These are phyloP conservation scores for Coenonympha arcania DNA, from an alignment of 2,888 invertebrate species.

Conservation along the genomic window DNA sequence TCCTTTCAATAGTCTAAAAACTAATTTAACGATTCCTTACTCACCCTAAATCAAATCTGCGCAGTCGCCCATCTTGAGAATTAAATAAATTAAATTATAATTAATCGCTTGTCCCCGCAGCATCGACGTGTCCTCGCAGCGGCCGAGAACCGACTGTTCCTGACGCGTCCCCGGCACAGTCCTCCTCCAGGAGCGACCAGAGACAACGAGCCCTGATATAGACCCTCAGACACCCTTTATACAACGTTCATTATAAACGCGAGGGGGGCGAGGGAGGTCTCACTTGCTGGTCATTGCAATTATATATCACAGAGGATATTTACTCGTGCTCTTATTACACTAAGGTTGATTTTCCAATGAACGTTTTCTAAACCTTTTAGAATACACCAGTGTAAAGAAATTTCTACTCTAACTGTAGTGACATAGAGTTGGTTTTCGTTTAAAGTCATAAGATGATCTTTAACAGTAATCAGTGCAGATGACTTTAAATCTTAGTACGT, in stretches of 20 bases:
- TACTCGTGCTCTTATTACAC: neutral
- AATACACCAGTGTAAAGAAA: neutral
- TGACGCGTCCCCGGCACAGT: slow-evolving; percentile 36
- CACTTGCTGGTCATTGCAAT: slow-evolving; percentile 31
- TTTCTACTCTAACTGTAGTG: slow-evolving; percentile 2
- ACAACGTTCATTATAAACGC: slow-evolving; percentile 29
- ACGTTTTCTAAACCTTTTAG: neutral
- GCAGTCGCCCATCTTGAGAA: slow-evolving; percentile 32
- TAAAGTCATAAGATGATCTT: neutral
- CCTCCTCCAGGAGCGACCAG: slow-evolving; percentile 37
- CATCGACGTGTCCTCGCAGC: slow-evolving; percentile 33
- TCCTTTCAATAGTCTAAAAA: too few species aligned
- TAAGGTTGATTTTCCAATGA: slow-evolving; percentile 5
- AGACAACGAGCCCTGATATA: slow-evolving; percentile 42
- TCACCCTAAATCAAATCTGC: slow-evolving; percentile 44
- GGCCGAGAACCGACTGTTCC: slow-evolving; percentile 40
- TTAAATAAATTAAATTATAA: slow-evolving; percentile 24
- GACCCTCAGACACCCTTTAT: slow-evolving; percentile 41
- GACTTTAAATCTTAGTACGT: slow-evolving; percentile 8
- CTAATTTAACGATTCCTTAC: too few species aligned
- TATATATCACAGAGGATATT: slow-evolving; percentile 1
- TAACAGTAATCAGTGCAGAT: neutral
- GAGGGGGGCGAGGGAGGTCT: slow-evolving; percentile 37
- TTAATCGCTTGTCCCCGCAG: too few species aligned
- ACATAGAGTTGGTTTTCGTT: slow-evolving; percentile 3